Evolutionary conservation across 2,797 vertebrate species (phyloP), one percentile per base, ranked within the genome.

Genomic region (Eulemur coronatus): DNA sequence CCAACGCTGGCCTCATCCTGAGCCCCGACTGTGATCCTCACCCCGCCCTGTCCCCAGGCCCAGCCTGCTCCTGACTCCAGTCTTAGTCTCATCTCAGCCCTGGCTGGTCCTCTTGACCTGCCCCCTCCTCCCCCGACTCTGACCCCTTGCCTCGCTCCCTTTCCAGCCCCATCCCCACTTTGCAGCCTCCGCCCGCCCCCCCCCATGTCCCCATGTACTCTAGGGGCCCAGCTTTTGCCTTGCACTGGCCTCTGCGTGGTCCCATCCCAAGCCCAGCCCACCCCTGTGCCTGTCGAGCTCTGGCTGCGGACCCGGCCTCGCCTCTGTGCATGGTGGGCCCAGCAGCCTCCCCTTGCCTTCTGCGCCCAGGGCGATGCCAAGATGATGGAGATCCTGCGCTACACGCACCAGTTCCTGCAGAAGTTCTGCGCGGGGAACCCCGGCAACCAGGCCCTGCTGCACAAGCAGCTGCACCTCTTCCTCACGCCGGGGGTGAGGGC

Each of bases 341-440:
- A 89, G 46, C 50, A n/a, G 52, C 43, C 35, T 55, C 79, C 97
- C 52, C 81, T 6, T 15, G 5, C 18, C 15, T 24, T 93, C 84
- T 22, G 33, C 15, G 1, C 73, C 87, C 98, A 99, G 99, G 99
- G 98, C 0, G 99, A 99, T 22, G 96, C 98, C 97, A 99, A 99
- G 99, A 99, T 99, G 99, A 98, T 98, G 98, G 99, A 99, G 98
- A 99, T 99, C 97, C 99, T 99, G 97, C 99, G 98, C 96, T 99
- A 98, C 98, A 99, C 99, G 5, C 99, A 99, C 91, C 98, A 99
- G 97, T 99, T 99, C 98, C 99, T 99, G 85, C 99, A 99, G 98
- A 99, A 99, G 98, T 99, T 99, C 98, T 99, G 99, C 13, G 99
- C 98, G 9, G 99, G 99, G 95, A 99, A 99, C 97, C 99, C 99